phyloP scores from a whole-genome alignment of 2,888 invertebrate species.

The Pasiphila rectangulata region DNA sequence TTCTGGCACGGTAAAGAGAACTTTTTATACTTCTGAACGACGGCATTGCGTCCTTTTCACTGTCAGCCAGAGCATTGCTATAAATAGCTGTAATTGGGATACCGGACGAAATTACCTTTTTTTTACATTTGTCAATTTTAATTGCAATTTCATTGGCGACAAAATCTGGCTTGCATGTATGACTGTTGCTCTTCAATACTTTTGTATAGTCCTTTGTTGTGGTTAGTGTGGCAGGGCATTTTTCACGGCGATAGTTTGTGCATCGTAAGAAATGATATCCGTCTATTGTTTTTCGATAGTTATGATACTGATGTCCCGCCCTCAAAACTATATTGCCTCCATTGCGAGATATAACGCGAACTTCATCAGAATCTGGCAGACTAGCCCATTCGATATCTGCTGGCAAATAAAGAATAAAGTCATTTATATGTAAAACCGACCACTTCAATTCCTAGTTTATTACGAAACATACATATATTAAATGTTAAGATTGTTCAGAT shows the following conservation, averaged over 20 bases:
- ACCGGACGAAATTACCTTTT: not conserved
- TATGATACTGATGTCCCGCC: conserved; percentile 6
- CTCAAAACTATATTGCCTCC: conserved; percentile 8
- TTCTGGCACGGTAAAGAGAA: not conserved
- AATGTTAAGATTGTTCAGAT: too few relatives aligned
- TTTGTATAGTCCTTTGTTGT: not conserved
- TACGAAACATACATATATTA: too few relatives aligned
- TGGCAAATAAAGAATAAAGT: not conserved
- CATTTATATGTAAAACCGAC: too few relatives aligned
- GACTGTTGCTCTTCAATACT: not conserved
- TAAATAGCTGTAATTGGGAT: not conserved
- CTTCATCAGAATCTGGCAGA: not conserved
- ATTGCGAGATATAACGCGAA: conserved; percentile 2
- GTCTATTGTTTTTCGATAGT: not conserved
- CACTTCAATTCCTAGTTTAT: too few relatives aligned
- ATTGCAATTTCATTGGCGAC: conserved; percentile 6
- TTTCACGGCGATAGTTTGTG: not conserved
- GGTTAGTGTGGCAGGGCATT: conserved; percentile 1
- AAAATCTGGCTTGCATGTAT: conserved; percentile 2
- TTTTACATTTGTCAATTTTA: not conserved
- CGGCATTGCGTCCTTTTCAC: not conserved
- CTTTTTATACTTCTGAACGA: not conserved
- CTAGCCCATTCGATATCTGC: not conserved
- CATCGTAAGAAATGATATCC: not conserved
- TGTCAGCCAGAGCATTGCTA: not conserved